Evolutionary conservation across 2,888 invertebrate species (phyloP), one percentile per base, ranked within the genome.

Genomic region (Limulus polyphemus): DNA sequence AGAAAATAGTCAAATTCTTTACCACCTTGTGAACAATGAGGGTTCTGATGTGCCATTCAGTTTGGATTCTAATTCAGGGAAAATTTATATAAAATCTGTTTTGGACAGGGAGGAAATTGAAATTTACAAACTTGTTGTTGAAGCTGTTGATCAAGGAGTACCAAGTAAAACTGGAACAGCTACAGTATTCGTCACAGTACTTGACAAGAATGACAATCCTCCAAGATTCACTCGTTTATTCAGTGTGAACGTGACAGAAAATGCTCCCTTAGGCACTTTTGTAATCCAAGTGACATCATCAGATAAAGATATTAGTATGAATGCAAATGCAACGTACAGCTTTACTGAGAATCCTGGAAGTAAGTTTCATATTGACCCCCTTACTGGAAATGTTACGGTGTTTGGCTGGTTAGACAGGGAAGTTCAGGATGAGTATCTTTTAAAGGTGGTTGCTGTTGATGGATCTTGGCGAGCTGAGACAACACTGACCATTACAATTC

Each of bases 161-260:
- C 90, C 91, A 0, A 85, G 85, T 64, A 75, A 89, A 65, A 85
- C 87, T 0, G 90, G 92, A 32, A 86, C 87, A 0, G 86, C 91
- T 0, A 88, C 87, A 10, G 86, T 93, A 1, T 76, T 89, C 16
- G 82, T 97, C 0, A 86, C 84, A 0, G 85, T 97, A 11, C 88
- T 90, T 72, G 79, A 79, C 67, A 93, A 92, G 77, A 97, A 97
- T 77, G 95, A 97, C 76, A 93, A 95, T 75, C 91, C 93, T 9
- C 95, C 95, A 0, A 81, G 89, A 68, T 94, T 97, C 74, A 90
- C 91, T 0, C 78, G 93, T 57, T 79, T 93, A 1, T 95, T 93
- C 75, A 91, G 90, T 73, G 90, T 92, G 0, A 93, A 92, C 74
- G 92, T 97, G 0, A 93, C 94, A 0, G 97, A 97, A 79, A 94